Evolutionary conservation across 2,797 vertebrate species (phyloP).

Genomic region (Momotus momota): DNA sequence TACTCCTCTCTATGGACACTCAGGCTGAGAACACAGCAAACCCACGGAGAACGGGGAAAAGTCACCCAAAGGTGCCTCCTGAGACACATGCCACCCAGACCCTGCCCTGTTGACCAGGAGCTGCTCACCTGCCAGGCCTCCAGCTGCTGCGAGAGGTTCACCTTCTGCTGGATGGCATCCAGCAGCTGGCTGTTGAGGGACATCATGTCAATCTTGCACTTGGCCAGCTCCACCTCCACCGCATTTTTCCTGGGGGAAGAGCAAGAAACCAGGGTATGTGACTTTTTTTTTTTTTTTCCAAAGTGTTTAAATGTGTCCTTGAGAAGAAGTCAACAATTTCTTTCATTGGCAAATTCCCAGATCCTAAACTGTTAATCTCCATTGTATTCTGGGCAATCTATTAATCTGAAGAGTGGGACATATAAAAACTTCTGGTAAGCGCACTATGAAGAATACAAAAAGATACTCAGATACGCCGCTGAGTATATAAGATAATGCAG

Average conservation of each 20-base stretch:
- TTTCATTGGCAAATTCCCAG: background rate
- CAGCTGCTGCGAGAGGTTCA: conserved; percentile 97
- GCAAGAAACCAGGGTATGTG: background rate
- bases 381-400: background rate
- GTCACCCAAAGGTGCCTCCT: background rate
- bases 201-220: conserved; percentile 98
- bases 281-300: background rate
- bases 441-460: background rate
- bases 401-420: background rate
- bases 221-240: conserved; percentile 94
- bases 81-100: background rate
- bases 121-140: conserved; percentile 97
- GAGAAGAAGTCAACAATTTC: background rate
- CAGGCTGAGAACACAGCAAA: background rate
- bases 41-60: background rate
- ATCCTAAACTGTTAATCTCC: background rate
- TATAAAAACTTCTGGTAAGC: background rate
- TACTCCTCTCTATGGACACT: accelerated
- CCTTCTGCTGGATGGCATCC: conserved; percentile 98
- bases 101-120: background rate
- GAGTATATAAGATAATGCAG: background rate
- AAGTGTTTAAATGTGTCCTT: background rate
- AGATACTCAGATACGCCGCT: background rate
- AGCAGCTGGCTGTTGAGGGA: conserved; percentile 96
- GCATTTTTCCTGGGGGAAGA: conserved; percentile 89